phyloP scores from a whole-genome alignment of 1,140 invertebrate genomes.

The Tetramorium simillimum region DNA sequence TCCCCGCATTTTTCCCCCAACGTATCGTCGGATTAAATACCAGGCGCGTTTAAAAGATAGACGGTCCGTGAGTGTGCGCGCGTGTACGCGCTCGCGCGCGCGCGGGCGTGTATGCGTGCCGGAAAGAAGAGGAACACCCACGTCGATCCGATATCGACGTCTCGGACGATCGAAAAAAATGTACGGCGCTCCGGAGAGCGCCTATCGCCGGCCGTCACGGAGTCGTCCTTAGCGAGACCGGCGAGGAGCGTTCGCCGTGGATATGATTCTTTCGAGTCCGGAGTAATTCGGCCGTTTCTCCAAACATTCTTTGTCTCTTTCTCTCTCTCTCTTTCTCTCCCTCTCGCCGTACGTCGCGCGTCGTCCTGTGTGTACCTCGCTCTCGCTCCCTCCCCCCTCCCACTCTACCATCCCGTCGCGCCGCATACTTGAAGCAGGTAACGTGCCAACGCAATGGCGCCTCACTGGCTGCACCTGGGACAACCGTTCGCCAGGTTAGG shows the following conservation, averaged over 20 bases:
- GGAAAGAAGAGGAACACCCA: constrained; percentile 73
- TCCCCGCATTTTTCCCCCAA: not conserved
- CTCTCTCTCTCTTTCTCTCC: constrained; percentile 5
- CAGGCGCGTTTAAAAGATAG: constrained; percentile 39
- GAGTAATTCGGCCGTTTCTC: constrained; percentile 57
- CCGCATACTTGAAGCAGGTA: constrained; percentile 70
- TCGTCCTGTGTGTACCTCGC: not conserved
- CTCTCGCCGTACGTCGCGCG: constrained; percentile 28
- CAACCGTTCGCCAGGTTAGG: constrained; percentile 76
- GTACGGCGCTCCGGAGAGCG: not conserved
- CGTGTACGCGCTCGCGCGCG: not conserved
- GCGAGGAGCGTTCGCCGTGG: not conserved
- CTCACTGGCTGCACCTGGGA: constrained; percentile 76
- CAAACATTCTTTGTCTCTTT: constrained; percentile 25
- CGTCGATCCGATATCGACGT: constrained; percentile 71
- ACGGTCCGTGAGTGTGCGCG: too few species aligned
- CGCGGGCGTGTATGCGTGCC: not conserved
- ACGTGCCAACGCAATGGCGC: constrained; percentile 79
- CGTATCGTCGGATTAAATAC: constrained; percentile 35
- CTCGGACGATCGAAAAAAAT: constrained; percentile 61
- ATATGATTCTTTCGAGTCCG: constrained; percentile 16
- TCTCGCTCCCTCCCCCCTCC: not conserved
- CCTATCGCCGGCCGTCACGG: not conserved
- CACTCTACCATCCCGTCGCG: constrained; percentile 1
- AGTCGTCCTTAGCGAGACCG: not conserved